Conservation (phyloP, 2,113 vertebrate species). For the Malaclemys terrapin region DNA sequence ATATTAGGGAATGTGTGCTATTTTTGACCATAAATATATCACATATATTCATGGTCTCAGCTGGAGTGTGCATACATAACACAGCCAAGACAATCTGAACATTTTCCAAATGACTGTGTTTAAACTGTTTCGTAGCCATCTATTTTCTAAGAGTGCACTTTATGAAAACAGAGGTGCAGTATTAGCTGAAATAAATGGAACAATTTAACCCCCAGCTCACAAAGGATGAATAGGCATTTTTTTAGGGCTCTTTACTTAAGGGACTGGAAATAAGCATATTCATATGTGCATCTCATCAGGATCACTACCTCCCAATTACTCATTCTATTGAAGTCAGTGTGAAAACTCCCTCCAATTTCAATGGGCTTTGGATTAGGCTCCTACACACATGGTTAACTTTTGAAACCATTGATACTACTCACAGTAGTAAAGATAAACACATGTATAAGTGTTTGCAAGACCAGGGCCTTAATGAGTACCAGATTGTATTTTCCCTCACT, state of each 20-base stretch:
- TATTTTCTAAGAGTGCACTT: background rate
- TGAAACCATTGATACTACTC: background rate
- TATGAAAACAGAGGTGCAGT: background rate
- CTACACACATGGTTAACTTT: background rate
- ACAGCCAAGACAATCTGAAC: background rate
- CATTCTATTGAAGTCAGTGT: background rate
- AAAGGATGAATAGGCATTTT: background rate
- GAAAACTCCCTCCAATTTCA: background rate
- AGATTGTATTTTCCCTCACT: background rate
- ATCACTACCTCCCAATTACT: background rate
- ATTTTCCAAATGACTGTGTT: background rate
- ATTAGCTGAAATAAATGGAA: background rate
- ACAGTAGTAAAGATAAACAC: background rate
- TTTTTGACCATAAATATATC: background rate
- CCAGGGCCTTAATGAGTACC: background rate
- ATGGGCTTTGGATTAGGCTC: background rate
- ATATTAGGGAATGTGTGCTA: accelerated
- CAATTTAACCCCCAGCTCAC: background rate
- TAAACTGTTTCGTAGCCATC: background rate
- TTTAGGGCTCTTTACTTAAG: background rate
- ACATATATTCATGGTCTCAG: accelerated
- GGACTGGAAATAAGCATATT: background rate
- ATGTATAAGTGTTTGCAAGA: background rate
- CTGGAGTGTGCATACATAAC: accelerated
- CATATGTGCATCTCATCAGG: background rate